A percentile compares a stretch with the other conserved stretches of the same genome.
Evolutionary conservation across 2,113 vertebrate species (phyloP).

Genomic region (Odontesthes bonariensis): DNA sequence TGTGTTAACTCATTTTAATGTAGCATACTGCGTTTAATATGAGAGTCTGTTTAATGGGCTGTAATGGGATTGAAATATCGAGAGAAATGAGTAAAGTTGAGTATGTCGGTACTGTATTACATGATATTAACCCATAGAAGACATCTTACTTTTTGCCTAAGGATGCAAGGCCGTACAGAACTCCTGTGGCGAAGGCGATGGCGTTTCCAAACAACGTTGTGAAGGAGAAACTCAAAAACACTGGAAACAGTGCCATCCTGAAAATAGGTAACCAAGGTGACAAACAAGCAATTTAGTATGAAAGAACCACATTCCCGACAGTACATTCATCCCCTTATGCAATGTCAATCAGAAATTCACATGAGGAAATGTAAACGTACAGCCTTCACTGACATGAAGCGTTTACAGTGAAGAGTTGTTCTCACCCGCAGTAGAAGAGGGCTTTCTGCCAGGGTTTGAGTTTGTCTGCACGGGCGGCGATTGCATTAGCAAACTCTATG

Average conservation of each 20-base stretch:
- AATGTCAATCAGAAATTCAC: conserved; percentile 12
- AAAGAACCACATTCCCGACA: neutral
- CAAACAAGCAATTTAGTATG: neutral
- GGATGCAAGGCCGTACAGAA: conserved; percentile 92
- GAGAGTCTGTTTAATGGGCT: conserved; percentile 38
- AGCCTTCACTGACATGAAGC: neutral
- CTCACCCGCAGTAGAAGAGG: conserved; percentile 95
- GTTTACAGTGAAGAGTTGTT: neutral
- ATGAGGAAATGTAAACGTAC: neutral
- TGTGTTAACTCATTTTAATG: conserved; percentile 39
- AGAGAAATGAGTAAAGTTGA: conserved; percentile 23
- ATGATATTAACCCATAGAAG: neutral
- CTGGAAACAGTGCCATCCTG: conserved; percentile 92
- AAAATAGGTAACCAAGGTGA: neutral
- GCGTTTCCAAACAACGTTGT: conserved; percentile 94
- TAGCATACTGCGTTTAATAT: conserved; percentile 29
- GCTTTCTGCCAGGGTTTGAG: conserved; percentile 96
- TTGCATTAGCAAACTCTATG: conserved; percentile 91
- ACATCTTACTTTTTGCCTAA: conserved; percentile 92
- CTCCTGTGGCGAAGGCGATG: conserved; percentile 92
- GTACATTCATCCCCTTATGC: neutral
- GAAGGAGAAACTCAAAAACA: conserved; percentile 89
- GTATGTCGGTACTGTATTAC: neutral
- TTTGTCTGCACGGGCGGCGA: conserved; percentile 86
- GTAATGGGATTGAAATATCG: conserved; percentile 19